Evolutionary conservation across 2,888 invertebrate species (phyloP).

Genomic region (Pinctada fucata): DNA sequence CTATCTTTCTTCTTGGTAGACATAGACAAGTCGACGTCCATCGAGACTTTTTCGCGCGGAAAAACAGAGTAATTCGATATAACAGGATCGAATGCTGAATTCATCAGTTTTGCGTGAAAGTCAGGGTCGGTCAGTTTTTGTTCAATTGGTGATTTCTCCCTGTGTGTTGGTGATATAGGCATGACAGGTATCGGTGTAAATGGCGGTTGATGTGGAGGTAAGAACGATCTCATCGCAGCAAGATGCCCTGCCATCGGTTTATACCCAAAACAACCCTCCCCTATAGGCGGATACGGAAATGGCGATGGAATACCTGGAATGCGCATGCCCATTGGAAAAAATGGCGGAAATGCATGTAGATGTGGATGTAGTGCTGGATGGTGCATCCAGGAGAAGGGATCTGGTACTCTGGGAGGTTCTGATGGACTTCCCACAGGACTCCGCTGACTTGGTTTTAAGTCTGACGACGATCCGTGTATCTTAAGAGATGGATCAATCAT

Average conservation of each 20-base stretch:
- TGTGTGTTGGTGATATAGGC: constrained; percentile 8
- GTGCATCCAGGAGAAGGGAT: constrained; percentile 16
- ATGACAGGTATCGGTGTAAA: constrained; percentile 1
- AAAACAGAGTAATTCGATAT: constrained; percentile 24
- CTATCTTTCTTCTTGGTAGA: constrained; percentile 26
- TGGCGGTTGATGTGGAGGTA: constrained; percentile 15
- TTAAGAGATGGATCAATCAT: constrained; percentile 6
- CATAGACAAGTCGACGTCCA: constrained; percentile 31
- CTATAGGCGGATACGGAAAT: constrained; percentile 17
- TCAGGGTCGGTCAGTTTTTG: constrained; percentile 5
- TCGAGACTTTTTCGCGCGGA: constrained; percentile 8
- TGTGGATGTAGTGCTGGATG: neutral
- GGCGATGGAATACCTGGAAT: constrained; percentile 14
- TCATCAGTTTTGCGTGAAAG: constrained; percentile 19
- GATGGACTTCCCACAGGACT: constrained; percentile 29
- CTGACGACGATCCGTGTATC: neutral
- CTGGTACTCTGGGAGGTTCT: constrained; percentile 18
- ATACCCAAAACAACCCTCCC: constrained; percentile 6
- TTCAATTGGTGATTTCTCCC: constrained; percentile 8
- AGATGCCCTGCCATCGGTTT: constrained; percentile 27
- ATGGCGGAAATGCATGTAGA: constrained; percentile 20
- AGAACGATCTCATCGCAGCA: constrained; percentile 20
- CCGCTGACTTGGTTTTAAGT: neutral
- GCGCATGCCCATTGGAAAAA: constrained; percentile 17
- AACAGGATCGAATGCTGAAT: constrained; percentile 38